These are phyloP conservation scores for Heterodera filipjevi DNA, from an alignment of 2,888 invertebrate species.

Conservation along the genomic window DNA sequence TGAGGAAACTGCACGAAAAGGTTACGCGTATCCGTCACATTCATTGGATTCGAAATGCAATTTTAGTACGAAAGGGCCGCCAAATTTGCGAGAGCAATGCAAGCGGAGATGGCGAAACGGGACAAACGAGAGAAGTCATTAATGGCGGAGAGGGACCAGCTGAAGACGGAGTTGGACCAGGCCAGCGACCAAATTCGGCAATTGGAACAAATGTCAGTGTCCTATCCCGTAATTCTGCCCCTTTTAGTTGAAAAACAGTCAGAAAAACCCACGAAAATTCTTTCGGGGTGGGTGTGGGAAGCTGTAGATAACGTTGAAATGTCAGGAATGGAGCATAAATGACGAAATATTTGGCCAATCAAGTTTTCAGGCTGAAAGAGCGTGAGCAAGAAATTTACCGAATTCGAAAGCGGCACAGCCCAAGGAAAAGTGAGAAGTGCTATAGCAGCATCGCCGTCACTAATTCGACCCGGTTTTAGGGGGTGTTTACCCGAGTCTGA, in stretches of 20 bases:
- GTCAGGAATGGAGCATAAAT: no score
- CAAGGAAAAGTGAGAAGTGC: slow-evolving; percentile 10
- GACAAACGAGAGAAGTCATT: slow-evolving; percentile 16
- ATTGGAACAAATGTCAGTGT: slow-evolving; percentile 10
- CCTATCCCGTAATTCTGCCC: no score
- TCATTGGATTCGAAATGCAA: no score
- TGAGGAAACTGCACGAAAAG: slow-evolving; percentile 19
- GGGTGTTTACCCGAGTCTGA: slow-evolving; percentile 11
- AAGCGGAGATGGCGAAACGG: slow-evolving; percentile 13
- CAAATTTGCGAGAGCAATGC: slow-evolving; percentile 16
- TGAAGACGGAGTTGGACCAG: slow-evolving; percentile 12
- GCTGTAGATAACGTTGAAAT: no score
- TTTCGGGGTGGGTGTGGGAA: no score
- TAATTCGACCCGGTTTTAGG: background rate
- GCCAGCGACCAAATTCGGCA: slow-evolving; percentile 13
- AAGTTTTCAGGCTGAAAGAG: slow-evolving; percentile 4
- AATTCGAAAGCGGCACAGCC: slow-evolving; percentile 18
- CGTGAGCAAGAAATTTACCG: slow-evolving; percentile 22
- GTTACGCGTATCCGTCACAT: background rate
- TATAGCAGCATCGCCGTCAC: background rate
- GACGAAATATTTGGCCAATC: background rate
- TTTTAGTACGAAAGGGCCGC: slow-evolving; percentile 21
- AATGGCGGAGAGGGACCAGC: slow-evolving; percentile 13
- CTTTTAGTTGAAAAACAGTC: no score
- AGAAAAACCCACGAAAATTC: no score